These are phyloP conservation scores for Drosophila hydei DNA, from an alignment of 1,140 invertebrate species.

Conservation along the genomic window DNA sequence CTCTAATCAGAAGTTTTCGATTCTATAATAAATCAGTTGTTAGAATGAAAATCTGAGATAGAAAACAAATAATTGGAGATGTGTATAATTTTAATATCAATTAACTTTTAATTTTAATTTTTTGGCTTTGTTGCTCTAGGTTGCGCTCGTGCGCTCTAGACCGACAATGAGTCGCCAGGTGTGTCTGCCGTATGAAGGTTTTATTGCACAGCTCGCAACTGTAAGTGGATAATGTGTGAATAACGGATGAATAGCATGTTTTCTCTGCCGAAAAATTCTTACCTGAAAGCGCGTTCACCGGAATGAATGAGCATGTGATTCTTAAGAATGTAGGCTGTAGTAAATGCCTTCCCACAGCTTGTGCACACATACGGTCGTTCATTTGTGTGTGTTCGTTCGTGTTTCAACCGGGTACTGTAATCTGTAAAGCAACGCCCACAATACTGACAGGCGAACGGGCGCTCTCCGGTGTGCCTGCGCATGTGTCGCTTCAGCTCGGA, in stretches of 20 bases:
- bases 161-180: slow-evolving; percentile 37
- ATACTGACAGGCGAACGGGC: slow-evolving; percentile 60
- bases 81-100: not conserved
- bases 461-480: slow-evolving; percentile 58
- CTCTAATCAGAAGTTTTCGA: too few species aligned
- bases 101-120: slow-evolving; percentile 10
- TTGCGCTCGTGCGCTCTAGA: slow-evolving; percentile 43
- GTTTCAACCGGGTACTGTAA: slow-evolving; percentile 57
- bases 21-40: too few species aligned
- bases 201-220: slow-evolving; percentile 46
- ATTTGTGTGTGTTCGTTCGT: slow-evolving; percentile 85
- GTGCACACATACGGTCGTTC: slow-evolving; percentile 86
- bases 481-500: slow-evolving; percentile 65
- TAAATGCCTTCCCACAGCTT: slow-evolving; percentile 86
- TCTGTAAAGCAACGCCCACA: slow-evolving; percentile 63
- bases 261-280: not conserved
- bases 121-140: slow-evolving; percentile 39
- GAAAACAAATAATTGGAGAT: not conserved
- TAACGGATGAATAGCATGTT: too few species aligned
- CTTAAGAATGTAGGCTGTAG: slow-evolving; percentile 78
- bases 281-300: slow-evolving; percentile 53
- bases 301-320: slow-evolving; percentile 66
- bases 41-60: too few species aligned
- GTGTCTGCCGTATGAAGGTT: slow-evolving; percentile 35
- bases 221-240: not conserved